Percentiles rank a stretch among this genome's conserved stretches.
These are phyloP conservation scores for Lissocephala sabroskyi DNA, from an alignment of 2,888 invertebrate species.

Conservation along the genomic window DNA sequence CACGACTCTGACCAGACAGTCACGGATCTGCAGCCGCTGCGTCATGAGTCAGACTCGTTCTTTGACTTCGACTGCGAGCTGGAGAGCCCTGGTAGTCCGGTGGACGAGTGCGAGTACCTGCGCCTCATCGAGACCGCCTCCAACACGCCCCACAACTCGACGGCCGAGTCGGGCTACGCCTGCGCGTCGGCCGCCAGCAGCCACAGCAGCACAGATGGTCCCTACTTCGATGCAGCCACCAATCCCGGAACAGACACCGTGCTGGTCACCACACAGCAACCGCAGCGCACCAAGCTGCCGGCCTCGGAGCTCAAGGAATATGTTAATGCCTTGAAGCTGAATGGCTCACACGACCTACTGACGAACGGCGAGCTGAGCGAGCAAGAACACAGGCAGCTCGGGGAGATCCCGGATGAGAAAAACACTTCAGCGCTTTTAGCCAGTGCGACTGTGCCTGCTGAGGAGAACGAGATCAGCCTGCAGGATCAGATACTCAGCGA, in stretches of 20 bases:
- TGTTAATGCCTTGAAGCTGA: conserved; percentile 25
- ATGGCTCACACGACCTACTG: conserved; percentile 32
- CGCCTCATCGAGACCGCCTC: conserved; percentile 74
- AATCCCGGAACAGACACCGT: conserved; percentile 30
- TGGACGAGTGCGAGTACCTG: conserved; percentile 77
- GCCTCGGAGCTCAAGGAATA: conserved; percentile 27
- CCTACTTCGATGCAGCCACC: conserved; percentile 73
- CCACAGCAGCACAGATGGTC: conserved; percentile 73
- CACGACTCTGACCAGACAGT: conserved; percentile 67
- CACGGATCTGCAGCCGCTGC: conserved; percentile 74
- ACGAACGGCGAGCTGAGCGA: conserved; percentile 42
- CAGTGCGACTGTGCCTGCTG: neutral
- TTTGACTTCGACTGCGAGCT: conserved; percentile 79
- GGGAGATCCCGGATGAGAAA: conserved; percentile 1
- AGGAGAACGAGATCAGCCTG: conserved; percentile 34
- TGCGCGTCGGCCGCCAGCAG: conserved; percentile 74
- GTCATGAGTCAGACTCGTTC: conserved; percentile 75
- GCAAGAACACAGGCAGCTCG: conserved; percentile 7
- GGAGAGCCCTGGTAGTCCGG: conserved; percentile 82
- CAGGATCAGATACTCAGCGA: conserved; percentile 65
- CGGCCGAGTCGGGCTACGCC: conserved; percentile 73
- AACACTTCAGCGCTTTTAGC: no score
- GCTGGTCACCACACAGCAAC: conserved; percentile 22
- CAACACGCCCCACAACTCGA: conserved; percentile 73
- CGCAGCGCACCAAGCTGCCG: conserved; percentile 18